Percentiles rank a stretch among this genome's conserved stretches.
phyloP scores from a whole-genome alignment of 2,113 vertebrate species.

The Gobius niger region DNA sequence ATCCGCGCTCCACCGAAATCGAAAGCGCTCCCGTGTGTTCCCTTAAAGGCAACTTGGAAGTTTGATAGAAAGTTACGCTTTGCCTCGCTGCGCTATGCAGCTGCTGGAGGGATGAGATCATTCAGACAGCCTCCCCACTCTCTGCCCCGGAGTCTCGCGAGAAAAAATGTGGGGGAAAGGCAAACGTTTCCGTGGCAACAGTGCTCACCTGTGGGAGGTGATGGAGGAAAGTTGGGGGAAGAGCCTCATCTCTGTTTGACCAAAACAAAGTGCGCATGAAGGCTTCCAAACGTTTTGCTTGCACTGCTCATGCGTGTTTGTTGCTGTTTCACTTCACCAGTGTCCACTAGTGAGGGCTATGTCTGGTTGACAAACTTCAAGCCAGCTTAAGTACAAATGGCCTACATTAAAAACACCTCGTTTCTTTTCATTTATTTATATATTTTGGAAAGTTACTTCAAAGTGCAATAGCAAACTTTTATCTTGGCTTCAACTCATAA shows the following conservation, averaged over 20 bases:
- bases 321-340: too few relatives aligned
- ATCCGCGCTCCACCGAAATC: conserved; percentile 15
- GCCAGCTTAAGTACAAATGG: too few relatives aligned
- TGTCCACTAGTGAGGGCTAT: too few relatives aligned
- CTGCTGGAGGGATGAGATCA: conserved; percentile 78
- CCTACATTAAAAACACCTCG: too few relatives aligned
- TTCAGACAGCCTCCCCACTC: conserved; percentile 52
- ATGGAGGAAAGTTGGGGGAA: neutral
- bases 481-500: neutral
- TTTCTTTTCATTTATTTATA: too few relatives aligned
- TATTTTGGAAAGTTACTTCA: too few relatives aligned
- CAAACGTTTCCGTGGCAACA: conserved; percentile 70
- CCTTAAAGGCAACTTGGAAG: conserved; percentile 66
- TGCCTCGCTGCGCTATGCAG: conserved; percentile 76
- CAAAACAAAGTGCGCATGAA: neutral
- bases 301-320: too few relatives aligned
- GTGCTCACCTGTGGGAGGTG: conserved; percentile 62
- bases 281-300: too few relatives aligned
- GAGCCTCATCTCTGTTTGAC: conserved; percentile 37
- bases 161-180: conserved; percentile 42
- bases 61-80: conserved; percentile 74
- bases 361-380: too few relatives aligned
- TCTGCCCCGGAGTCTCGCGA: conserved; percentile 68
- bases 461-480: neutral
- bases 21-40: conserved; percentile 22